These are phyloP conservation scores for Zaprionus inermis DNA, from an alignment of 1,140 invertebrate genomes.

Conservation along the genomic window DNA sequence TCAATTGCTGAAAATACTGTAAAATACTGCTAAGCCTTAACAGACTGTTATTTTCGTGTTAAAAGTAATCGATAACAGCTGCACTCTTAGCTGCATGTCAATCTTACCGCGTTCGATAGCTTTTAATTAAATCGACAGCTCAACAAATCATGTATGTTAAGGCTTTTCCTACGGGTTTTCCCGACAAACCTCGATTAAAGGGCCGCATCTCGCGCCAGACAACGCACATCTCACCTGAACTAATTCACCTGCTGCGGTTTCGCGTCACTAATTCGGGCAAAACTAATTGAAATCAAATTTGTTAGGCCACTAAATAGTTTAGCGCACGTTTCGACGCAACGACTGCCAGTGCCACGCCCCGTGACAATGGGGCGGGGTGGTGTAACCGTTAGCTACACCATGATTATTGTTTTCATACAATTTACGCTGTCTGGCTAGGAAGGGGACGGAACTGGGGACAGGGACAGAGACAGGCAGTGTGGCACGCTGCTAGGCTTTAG, in stretches of 20 bases:
- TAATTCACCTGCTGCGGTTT: conserved; percentile 73
- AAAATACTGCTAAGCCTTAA: too few species aligned
- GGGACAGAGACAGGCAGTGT: background rate
- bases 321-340: conserved; percentile 51
- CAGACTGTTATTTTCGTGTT: too few species aligned
- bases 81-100: too few species aligned
- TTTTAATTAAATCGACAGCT: background rate
- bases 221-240: conserved; percentile 12
- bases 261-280: conserved; percentile 71
- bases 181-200: too few species aligned
- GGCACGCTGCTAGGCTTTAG: conserved; percentile 56
- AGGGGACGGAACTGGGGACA: background rate
- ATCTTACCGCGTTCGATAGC: too few species aligned
- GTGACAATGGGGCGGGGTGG: conserved; percentile 11
- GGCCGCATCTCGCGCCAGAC: too few species aligned
- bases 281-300: conserved; percentile 81
- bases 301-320: conserved; percentile 71
- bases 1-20: too few species aligned
- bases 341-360: conserved; percentile 19
- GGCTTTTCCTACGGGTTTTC: too few species aligned
- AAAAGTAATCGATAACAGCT: too few species aligned
- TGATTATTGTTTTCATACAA: conserved; percentile 78
- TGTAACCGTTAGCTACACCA: conserved; percentile 62
- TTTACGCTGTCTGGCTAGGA: conserved; percentile 46
- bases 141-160: background rate